These are phyloP conservation scores for Clarias fuscus DNA, from an alignment of 2,797 vertebrate genomes.

Conservation along the genomic window DNA sequence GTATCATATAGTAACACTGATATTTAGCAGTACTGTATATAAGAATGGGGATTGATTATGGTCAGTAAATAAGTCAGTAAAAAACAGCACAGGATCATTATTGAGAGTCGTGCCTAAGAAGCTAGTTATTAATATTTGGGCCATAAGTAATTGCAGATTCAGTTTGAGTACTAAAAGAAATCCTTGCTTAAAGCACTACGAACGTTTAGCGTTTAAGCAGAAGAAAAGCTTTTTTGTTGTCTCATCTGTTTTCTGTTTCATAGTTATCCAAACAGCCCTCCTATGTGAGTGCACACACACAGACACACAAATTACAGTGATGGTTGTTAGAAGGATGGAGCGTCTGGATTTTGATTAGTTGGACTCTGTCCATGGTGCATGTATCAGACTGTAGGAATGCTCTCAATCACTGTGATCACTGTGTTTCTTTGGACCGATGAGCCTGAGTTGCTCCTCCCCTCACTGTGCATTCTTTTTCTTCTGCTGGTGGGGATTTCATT, in stretches of 20 bases:
- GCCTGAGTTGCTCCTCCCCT: background rate
- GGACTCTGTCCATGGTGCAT: conserved; percentile 32
- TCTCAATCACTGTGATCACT: conserved; percentile 42
- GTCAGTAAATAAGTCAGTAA: conserved; percentile 24
- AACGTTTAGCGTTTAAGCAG: conserved; percentile 13
- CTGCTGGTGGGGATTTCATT: background rate
- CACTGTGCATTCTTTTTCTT: background rate
- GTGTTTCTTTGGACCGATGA: conserved; percentile 18
- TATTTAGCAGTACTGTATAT: background rate
- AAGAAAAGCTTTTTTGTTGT: conserved; percentile 16
- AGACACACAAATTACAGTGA: conserved; percentile 10
- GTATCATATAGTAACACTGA: background rate
- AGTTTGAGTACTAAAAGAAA: background rate
- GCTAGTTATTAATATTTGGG: conserved; percentile 14
- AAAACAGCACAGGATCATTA: conserved; percentile 27
- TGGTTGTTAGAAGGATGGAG: conserved; percentile 8
- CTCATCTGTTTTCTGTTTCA: conserved; percentile 33
- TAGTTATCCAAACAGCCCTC: conserved; percentile 28
- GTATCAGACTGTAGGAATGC: conserved; percentile 44
- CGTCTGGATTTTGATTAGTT: conserved; percentile 37
- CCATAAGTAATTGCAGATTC: background rate
- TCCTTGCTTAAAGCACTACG: background rate
- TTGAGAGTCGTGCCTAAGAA: conserved; percentile 22
- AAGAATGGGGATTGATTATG: background rate
- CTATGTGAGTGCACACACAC: background rate